phyloP scores from a whole-genome alignment of 2,888 invertebrate genomes.

The Hemithea aestivaria region DNA sequence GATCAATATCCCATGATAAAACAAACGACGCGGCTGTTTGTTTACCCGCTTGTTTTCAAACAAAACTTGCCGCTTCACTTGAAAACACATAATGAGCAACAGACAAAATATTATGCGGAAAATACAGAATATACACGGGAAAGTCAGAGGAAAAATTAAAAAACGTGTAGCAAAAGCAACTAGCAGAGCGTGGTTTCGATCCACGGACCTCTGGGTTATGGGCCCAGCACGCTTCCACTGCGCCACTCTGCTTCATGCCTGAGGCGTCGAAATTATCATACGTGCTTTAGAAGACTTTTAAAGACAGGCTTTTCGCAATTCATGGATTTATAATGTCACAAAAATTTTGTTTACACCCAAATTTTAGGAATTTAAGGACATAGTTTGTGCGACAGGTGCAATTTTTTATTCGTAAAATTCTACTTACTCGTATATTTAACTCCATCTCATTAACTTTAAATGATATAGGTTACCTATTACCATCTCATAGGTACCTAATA shows the following conservation, averaged over 20 bases:
- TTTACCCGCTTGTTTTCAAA: constrained; percentile 62
- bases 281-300: not conserved
- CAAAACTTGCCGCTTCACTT: constrained; percentile 43
- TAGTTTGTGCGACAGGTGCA: too few species aligned
- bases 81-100: constrained; percentile 22
- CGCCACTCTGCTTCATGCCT: constrained; percentile 81
- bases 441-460: too few species aligned
- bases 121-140: constrained; percentile 7
- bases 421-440: too few species aligned
- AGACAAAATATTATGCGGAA: constrained; percentile 19
- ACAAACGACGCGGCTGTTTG: constrained; percentile 58
- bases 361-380: too few species aligned
- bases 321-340: too few species aligned
- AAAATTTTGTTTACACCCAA: too few species aligned
- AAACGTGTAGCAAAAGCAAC: constrained; percentile 27
- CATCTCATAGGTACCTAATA: too few species aligned
- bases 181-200: constrained; percentile 91
- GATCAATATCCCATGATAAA: constrained; percentile 77
- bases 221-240: constrained; percentile 91
- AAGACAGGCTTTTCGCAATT: too few species aligned
- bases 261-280: constrained; percentile 25
- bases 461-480: too few species aligned
- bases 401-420: too few species aligned
- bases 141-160: constrained; percentile 17
- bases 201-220: constrained; percentile 94